Evolutionary conservation across 2,888 invertebrate species (phyloP), one percentile per base, ranked within the genome.

Genomic region (Tachina lurida): DNA sequence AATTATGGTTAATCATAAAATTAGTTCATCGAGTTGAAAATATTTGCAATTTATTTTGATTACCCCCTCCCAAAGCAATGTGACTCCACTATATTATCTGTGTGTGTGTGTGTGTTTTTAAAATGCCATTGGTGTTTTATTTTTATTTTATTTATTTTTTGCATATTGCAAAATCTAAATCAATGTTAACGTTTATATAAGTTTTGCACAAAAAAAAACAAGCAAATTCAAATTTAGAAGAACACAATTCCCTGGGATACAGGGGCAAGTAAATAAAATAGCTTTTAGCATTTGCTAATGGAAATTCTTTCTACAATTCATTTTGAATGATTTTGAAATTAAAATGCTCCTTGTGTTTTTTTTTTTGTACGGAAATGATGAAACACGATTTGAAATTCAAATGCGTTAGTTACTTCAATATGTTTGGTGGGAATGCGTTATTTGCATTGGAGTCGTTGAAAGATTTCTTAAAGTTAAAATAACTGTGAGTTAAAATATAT

Each of bases 11-110:
- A 86, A 86, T 86, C 85, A 79, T 83, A 65, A 83, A 86, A 86
- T 86, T 86, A 86, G 86, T 86, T 83, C 83, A 86, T 86, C 71
- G 78, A 56, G 78, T 75, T 74, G 78, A 79, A 81, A 83, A 79
- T 79, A 79, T 79, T 86, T 86, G 71, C 83, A 86, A 86, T 86
- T 86, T 86, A 86, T 86, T 86, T 86, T 86, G 86, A 86, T 86
- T 86, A 83, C 79, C 79, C 83, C 79, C 83, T 76, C 45, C 74
- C 58, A 49, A 75, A 67, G 81, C 56, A 68, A 77, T 31, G 65
- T 65, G 71, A 70, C 19, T 82, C 67, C 52, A 45, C 12, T 58
- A 10, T 62, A 15, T 41, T 41, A 1, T 10, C 10, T 45, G 22
- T 31, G 7, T 31, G 31, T 31, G 1, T 31, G 4, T 31, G 31